Base-by-base conservation (phyloP, 2,113 vertebrate genomes). In the Tringa solitaria region DNA sequence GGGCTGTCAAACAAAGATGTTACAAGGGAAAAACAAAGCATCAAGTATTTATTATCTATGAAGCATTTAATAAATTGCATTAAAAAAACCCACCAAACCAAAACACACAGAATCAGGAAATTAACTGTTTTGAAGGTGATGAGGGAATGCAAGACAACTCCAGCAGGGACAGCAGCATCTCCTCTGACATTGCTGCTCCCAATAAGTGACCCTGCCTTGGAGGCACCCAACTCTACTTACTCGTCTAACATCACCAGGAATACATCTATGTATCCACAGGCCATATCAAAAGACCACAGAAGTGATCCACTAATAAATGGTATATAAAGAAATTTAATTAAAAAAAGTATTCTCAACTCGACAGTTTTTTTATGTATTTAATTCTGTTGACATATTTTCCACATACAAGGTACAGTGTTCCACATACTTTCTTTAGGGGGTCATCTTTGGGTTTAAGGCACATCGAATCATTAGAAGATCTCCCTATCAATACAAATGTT, bases 341-440 rank as follows among this genome's bases (percentile, higher is more conserved):
- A 4, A 6, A 59, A 70, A 85, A 18, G 13, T 10, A 63, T 24
- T 68, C 24, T 14, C n/a, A 43, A 28, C 8, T 50, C 1, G 2
- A 45, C 5, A n/a, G 4, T 39, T 86, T 56, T 67, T 4, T 43
- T 48, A 60, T 41, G 12, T 41, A 23, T 30, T 72, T 84, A 41
- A 37, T 46, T 41, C 18, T 43, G 14, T 14, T 60, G n/a, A 7
- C 2, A 2, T 64, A 60, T 69, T 79, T 84, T 60, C 60, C 3
- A 69, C 9, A 35, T 18, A 22, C 2, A 12, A 43, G 4, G 3
- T 9, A 32, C 4, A 32, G 6, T 3, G 0, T 60, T 32, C 41
- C 22, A 53, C 8, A 13, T 12, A 4, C 1, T 39, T 53, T 68
- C 9, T 50, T 69, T 54, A 16, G 30, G 28, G 13, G 2, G 8